Evolutionary conservation across 2,797 vertebrate species (phyloP), one percentile per base, ranked within the genome.

Genomic region (Danio kyathit): DNA sequence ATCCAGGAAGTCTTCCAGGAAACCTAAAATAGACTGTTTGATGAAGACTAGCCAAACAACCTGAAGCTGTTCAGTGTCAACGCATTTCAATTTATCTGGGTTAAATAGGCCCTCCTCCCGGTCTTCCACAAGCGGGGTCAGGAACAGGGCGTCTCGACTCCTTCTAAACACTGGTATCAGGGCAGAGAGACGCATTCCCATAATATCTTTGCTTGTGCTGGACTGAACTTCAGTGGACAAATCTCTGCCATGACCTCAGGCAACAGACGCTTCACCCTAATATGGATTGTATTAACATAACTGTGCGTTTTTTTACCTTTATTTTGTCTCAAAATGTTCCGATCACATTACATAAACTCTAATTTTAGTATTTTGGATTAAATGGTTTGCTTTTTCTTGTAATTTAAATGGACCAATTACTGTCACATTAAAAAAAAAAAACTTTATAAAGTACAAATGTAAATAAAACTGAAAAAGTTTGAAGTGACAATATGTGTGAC

Each of bases 31-130:
- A 79, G 76, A 49, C 21, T 4, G 40, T 17, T 7, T 63, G 70
- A 85, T 79, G 69, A 76, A 60, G 49, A 21, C 41, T 21, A 57
- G 40, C 80, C 74, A 78, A 19, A 60, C 29, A 77, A 69, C 66
- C 76, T 59, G 67, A 44, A 29, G 44, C 82, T 80, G 80, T 74
- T 84, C 74, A 84, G 61, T 67, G 73, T 86, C 80, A 80, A 60
- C 73, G 43, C 2, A 4, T 41, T 70, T 74, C 17, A 46, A 77
- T 79, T 82, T 77, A 74, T 86, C 57, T 59, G 29, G 51, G 64
- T 49, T 70, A 49, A 52, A 71, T 64, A 49, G 43, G 64, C 40
- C 13, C 17, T 51, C 79, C 67, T 64, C 64, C 40, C 12, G 21
- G n/a, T 77, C 43, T 69, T 66, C 46, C 13, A 43, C 51, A 40